A percentile compares a stretch with the other conserved stretches of the same genome.
These are phyloP conservation scores for Electrophaes corylata DNA, from an alignment of 2,888 invertebrate species.

Conservation along the genomic window DNA sequence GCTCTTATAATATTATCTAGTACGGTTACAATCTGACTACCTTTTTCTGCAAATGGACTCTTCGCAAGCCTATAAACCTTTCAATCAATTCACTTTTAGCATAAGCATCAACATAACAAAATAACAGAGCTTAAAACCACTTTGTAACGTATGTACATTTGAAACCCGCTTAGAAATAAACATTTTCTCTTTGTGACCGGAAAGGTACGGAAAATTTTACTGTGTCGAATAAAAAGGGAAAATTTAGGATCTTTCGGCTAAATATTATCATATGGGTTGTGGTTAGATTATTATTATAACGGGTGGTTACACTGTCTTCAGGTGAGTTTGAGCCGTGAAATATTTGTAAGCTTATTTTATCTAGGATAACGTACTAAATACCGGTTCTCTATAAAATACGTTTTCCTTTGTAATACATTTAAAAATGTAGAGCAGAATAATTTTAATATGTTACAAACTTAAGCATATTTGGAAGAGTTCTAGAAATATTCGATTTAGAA, in stretches of 20 bases:
- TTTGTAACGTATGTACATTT: slow-evolving; percentile 54
- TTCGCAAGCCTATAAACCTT: not conserved
- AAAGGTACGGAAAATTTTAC: slow-evolving; percentile 41
- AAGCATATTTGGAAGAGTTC: not conserved
- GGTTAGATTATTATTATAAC: slow-evolving; percentile 40
- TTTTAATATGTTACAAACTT: no score
- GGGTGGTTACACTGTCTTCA: slow-evolving; percentile 37
- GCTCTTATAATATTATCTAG: no score
- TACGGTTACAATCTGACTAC: no score
- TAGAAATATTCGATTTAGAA: not conserved
- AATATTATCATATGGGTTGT: slow-evolving; percentile 42
- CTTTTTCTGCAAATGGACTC: no score
- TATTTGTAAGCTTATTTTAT: slow-evolving; percentile 33
- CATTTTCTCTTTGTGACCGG: slow-evolving; percentile 44
- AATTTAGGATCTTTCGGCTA: slow-evolving; percentile 40
- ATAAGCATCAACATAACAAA: slow-evolving; percentile 38
- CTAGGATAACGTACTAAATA: slow-evolving; percentile 20
- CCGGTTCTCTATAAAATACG: slow-evolving; percentile 5
- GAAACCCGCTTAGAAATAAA: slow-evolving; percentile 55
- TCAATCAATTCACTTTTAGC: slow-evolving; percentile 4
- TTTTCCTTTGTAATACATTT: no score
- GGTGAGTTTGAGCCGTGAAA: slow-evolving; percentile 29
- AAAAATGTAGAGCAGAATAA: not conserved
- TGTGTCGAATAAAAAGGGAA: slow-evolving; percentile 41
- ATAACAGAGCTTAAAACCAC: slow-evolving; percentile 57